Base-by-base conservation (phyloP, 35 echinoderm and acorn worm species). In the Apostichopus californicus region DNA sequence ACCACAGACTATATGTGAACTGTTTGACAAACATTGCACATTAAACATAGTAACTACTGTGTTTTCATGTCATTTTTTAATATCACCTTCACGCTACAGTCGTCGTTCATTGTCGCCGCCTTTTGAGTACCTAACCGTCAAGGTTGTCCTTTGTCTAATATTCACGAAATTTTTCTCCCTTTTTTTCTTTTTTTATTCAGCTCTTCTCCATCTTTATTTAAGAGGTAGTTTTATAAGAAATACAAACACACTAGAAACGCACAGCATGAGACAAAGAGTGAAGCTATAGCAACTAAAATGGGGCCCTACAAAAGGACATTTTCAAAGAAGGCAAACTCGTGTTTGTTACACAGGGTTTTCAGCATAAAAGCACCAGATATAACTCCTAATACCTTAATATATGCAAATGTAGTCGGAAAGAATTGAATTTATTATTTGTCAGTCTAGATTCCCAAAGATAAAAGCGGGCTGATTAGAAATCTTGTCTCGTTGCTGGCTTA, bases 91-190 rank as follows among this genome's bases (percentile, higher is more conserved):
- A 17, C 11, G 9, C 34, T 46, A 46, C 34, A 46, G 3, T 46
- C 1, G 34, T 46, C 34, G 1, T 46, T 17, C 80, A 83, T 83
- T 17, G 17, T 53, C 4, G 80, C 64, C 11, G 64, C 11, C 64
- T 18, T 68, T 68, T 68, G 11, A 68, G 34, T 46, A 14, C 64
- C 64, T 68, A 5, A 83, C 55, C 46, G n/a, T 83, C 80, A 83
- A 83, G 80, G 80, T 53, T 83, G 80, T 53, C 55, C 18, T 55
- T 83, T 55, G 11, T 68, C 18, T 25, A 54, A 25, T 83, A 25
- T 83, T 56, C 17, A 5, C 57, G 80, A 25, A 34, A 83, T 83
- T 83, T 83, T 83, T 83, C 80, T 83, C 79, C 52, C 80, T 55
- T 46, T 22, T 46, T 22, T 22, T 79, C 77, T 22, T 55, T 28